A percentile compares a stretch with the other conserved stretches of the same genome.
These are phyloP conservation scores for Stratiomys singularior DNA, from an alignment of 2,888 invertebrate genomes.

Conservation along the genomic window DNA sequence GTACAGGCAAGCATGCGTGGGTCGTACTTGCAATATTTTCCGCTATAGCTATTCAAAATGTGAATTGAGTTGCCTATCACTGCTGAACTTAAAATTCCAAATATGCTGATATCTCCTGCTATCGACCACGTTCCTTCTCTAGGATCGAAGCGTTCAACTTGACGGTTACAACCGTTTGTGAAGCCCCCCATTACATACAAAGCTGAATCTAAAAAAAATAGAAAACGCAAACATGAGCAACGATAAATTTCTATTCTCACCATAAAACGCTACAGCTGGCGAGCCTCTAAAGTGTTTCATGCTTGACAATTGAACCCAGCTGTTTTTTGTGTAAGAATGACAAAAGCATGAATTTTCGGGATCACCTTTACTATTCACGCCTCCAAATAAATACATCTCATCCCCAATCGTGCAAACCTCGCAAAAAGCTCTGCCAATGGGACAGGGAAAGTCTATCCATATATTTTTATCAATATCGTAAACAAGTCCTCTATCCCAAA, in stretches of 20 bases:
- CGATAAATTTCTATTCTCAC: neutral
- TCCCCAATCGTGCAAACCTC: neutral
- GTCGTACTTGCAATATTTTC: conserved; percentile 1
- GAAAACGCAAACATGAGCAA: neutral
- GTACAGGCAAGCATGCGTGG: neutral
- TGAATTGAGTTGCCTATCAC: neutral
- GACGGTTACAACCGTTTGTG: neutral
- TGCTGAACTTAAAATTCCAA: neutral
- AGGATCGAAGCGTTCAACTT: conserved; percentile 29
- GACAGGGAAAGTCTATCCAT: conserved; percentile 1
- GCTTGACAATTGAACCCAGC: neutral
- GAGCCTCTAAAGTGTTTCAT: conserved; percentile 13
- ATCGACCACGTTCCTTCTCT: conserved; percentile 9
- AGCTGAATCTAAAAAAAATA: conserved; percentile 18
- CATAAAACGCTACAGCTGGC: conserved; percentile 19
- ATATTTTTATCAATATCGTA: neutral
- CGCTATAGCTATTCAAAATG: conserved; percentile 22
- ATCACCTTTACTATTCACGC: neutral
- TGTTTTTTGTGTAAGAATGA: neutral
- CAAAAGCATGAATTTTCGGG: neutral
- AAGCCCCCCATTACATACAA: conserved; percentile 31
- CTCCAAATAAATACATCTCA: conserved; percentile 33
- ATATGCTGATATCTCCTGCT: neutral
- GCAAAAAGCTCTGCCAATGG: neutral
- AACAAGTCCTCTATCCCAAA: conserved; percentile 6